Conservation (phyloP, 2,797 vertebrate species). For the Botia almorhae region DNA sequence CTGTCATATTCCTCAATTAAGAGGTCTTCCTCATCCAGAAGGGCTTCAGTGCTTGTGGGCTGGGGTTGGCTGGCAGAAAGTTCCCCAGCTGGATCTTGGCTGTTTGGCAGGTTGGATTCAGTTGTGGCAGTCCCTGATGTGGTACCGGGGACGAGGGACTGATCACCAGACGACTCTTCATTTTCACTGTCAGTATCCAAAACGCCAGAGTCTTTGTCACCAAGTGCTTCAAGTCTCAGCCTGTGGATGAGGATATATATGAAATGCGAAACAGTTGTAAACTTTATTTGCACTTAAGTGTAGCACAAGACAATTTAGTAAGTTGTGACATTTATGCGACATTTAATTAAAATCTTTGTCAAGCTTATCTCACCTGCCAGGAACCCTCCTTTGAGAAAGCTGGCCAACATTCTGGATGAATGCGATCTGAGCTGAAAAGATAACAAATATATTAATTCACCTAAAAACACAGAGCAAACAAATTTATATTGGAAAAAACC, state of each 20-base stretch:
- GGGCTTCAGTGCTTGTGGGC: constrained; percentile 70
- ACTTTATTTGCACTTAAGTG: not conserved
- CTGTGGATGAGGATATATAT: constrained; percentile 66
- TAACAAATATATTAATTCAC: not conserved
- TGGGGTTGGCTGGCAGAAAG: constrained; percentile 86
- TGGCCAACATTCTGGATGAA: constrained; percentile 93
- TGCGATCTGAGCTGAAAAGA: constrained; percentile 86
- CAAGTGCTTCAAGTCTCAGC: constrained; percentile 86
- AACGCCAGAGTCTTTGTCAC: constrained; percentile 84
- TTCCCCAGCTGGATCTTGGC: constrained; percentile 75
- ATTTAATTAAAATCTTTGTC: constrained; percentile 54
- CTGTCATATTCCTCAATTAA: constrained; percentile 90
- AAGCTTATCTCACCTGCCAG: constrained; percentile 79
- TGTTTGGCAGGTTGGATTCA: constrained; percentile 61
- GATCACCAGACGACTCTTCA: constrained; percentile 52
- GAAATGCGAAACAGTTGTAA: not conserved
- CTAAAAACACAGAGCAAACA: not conserved
- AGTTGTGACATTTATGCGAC: not conserved
- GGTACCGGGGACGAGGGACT: constrained; percentile 19
- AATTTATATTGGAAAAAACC: not conserved
- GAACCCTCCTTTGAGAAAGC: constrained; percentile 81
- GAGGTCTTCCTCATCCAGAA: constrained; percentile 82
- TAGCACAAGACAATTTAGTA: not conserved
- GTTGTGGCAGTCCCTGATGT: constrained; percentile 17
- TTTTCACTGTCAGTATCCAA: constrained; percentile 74